Evolutionary conservation across 1,140 invertebrate genomes (phyloP), one percentile per base, ranked within the genome.

Genomic region (Platyscapa corneri): DNA sequence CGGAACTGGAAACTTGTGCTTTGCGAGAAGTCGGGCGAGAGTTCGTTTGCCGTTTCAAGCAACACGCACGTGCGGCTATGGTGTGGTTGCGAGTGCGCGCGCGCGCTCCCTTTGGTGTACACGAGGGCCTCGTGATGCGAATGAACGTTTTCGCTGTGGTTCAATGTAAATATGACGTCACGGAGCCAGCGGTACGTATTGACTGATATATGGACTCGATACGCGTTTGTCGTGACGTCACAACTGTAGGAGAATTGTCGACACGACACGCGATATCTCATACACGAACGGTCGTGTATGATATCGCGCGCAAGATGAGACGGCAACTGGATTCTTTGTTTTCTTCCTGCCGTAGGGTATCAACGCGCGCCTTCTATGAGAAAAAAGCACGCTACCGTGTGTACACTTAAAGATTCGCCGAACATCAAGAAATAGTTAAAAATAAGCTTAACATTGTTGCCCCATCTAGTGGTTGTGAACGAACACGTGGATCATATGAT

Each of bases 141-240:
- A 64, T 49, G 74, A 83, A 83, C 82, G 82, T 79, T 84, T 78
- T 75, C 39, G 77, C 46, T n/a, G 60, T 64, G 83, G 83, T 79
- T 79, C 60, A 79, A 84, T 84, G 64, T 84, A 79, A 84, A 84
- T 80, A 79, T 84, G 83, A 84, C 76, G 83, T 79, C 76, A 84
- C 75, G 10, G 49, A 6, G 53, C 42, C n/a, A 34, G 30, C 27
- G 18, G 20, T 60, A 46, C 70, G 32, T 60, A 84, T 84, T 23
- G 83, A 74, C 76, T 79, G 76, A 84, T 84, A 74, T 74, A 79
- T 34, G 65, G 65, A 72, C 46, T 78, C 64, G 53, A 79, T 79
- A 42, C n/a, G 56, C 27, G n/a, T 6, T 18, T 30, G 5, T 2
- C 20, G 42, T 82, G 80, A 82, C 80, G 80, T 82, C 80, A 82